Evolutionary conservation across 2,888 invertebrate genomes (phyloP).

Genomic region (Prosopocoilus inquinatus): DNA sequence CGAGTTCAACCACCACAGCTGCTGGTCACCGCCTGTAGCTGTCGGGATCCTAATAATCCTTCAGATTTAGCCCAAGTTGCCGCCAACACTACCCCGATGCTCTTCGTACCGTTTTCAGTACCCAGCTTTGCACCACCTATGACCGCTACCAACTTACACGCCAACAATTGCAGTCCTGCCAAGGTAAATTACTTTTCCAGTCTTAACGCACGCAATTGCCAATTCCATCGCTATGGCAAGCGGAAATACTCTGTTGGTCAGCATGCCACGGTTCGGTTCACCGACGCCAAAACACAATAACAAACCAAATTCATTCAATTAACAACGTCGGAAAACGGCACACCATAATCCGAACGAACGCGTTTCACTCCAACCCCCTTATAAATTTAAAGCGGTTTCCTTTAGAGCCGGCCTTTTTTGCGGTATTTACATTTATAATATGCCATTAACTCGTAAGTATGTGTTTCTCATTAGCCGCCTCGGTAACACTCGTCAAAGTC

Average conservation of each 20-base stretch:
- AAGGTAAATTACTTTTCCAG: constrained; percentile 40
- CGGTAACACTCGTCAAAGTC: constrained; percentile 26
- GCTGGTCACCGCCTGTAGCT: constrained; percentile 42
- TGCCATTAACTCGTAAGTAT: constrained; percentile 24
- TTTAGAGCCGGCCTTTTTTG: constrained; percentile 23
- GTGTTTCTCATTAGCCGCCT: constrained; percentile 22
- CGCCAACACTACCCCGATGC: constrained; percentile 46
- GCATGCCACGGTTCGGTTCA: constrained; percentile 27
- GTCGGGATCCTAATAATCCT: constrained; percentile 38
- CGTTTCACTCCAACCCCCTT: no score
- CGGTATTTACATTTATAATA: constrained; percentile 30
- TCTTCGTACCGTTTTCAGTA: constrained; percentile 53
- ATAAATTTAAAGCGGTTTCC: no score
- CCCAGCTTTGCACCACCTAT: constrained; percentile 50
- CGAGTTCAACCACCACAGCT: constrained; percentile 38
- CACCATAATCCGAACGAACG: no score
- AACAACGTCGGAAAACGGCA: no score
- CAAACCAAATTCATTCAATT: no score
- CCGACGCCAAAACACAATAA: no score
- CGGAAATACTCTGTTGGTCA: constrained; percentile 40
- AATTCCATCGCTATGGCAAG: constrained; percentile 27
- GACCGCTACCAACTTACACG: constrained; percentile 44
- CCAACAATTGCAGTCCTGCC: constrained; percentile 48
- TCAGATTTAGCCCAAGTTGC: constrained; percentile 16
- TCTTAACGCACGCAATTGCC: background rate